Base-by-base conservation (phyloP, 2,797 vertebrate species). In the Pipistrellus kuhlii region DNA sequence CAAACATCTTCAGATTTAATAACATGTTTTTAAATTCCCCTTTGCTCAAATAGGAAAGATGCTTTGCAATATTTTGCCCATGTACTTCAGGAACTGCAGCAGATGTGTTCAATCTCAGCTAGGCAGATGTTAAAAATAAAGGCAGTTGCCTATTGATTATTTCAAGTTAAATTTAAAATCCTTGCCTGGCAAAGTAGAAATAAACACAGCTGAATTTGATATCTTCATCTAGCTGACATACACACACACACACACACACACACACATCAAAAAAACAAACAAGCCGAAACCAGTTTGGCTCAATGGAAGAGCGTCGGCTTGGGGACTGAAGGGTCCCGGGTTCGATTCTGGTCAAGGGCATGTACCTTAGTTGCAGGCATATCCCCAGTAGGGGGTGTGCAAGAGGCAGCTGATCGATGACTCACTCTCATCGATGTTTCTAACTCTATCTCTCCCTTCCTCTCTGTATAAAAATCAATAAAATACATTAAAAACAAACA, bases 161-260 rank as follows among this genome's bases (percentile, higher is more conserved):
- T 95, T 85, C 87, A 84, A 88, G 32, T 80, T 94, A 81, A 55
- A 55, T 91, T 90, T 83, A 46, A 84, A 94, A 72, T 92, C 51
- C 18, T 90, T 62, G 38, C 38, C 44, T 85, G 78, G 41, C 48
- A 59, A 66, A 75, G 75, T 51, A 78, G 86, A 96, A 86, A 71
- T 69, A 76, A 77, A 66, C 51, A 75, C 13, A 71, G 82, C 38
- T 86, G 86, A 73, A 78, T 75, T 6, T 85, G 32, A 92, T 71
- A 51, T 41, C 62, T 20, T 82, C 32, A 35, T 73, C 59, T 44
- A 85, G 57, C 17, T 38, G 78, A 75, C 71, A 7, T 15, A 27
- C 44, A 23, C 48, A 53, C 30, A 53, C 46, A 18, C 44, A 48
- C 27, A 30, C 44, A 15, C 44, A n/a, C 72, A 32, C 14, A 75